Base-by-base conservation (phyloP, 2,797 vertebrate species). In the Myoxocephalus aenaeus region DNA sequence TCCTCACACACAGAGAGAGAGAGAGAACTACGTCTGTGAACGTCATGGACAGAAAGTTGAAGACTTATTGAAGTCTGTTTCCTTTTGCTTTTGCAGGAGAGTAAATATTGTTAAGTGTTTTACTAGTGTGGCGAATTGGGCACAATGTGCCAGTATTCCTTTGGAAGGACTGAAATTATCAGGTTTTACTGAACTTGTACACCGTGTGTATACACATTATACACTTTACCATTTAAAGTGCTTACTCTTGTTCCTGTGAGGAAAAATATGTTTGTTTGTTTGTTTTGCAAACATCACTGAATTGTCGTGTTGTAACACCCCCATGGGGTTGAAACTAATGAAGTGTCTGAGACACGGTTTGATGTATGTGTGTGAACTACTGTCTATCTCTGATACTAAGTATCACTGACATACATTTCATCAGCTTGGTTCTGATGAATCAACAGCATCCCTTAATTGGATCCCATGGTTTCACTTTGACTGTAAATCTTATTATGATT, bases 391-490 rank as follows among this genome's bases (percentile, higher is more conserved):
- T 86, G 86, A 89, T 91, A 90, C 89, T 50, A 66, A 62, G 90
- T 93, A 86, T 93, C 87, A 79, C 53, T 57, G 68, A 79, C 53
- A 68, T 64, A 56, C 12, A 18, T 76, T 70, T 80, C 54, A 87
- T 84, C 86, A 80, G 68, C 70, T 84, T 77, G 42, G 14, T 87
- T 79, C 46, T 85, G 81, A 82, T 89, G 77, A 87, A 80, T 68
- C 51, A 48, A 42, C 38, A 51, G 65, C 40, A 72, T 86, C 64
- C 85, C 76, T 75, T 78, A 27, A 54, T 79, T 59, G 65, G 89
- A 94, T 95, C 91, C 90, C 32, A 81, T 91, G 90, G 92, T 92
- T 94, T 85, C 79, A 65, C 25, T 65, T 56, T 15, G 65, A 59
- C 25, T 87, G 91, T 92, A 91, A 91, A 91, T 93, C 83, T 32